Base-by-base conservation (phyloP, 1,140 invertebrate species). In the Atta cephalotes region DNA sequence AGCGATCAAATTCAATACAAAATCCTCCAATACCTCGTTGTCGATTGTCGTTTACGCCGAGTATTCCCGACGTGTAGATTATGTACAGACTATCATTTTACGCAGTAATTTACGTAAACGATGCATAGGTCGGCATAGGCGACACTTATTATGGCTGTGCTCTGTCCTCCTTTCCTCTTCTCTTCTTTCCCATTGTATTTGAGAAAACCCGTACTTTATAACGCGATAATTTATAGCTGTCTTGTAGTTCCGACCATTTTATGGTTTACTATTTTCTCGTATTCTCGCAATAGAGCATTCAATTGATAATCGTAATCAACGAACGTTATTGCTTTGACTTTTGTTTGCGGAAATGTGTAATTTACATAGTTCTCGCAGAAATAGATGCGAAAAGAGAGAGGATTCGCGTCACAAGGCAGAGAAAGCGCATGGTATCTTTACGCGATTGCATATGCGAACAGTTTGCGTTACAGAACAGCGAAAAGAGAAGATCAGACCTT, bases 91-190 rank as follows among this genome's bases (percentile, higher is more conserved):
- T 58, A 25, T 45, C 21, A 58, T 68, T 81, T 71, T 45, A 60
- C 49, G 66, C 51, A 45, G 14, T 81, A 68, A 53, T 68, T 80
- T 51, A 80, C 78, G 53, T n/a, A 58, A 35, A 81, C 31, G 16
- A 71, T 56, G 66, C 51, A 53, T 80, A 71, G 53, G 53, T 81
- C 35, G 49, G 16, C n/a, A 21, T 5, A 31, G 21, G 25, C 66
- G 21, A 71, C 63, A n/a, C 10, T 28, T 21, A 28, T 68, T 39
- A 28, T 39, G 51, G 31, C 65, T 71, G 53, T 45, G n/a, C 18
- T 53, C 58, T 65, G 21, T 63, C 25, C 25, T 65, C 16, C 25
- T 79, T 14, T 14, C 18, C 28, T 39, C 7, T 14, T 35, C n/a
- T 12, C 25, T 25, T 31, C 4, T 12, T 31, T 9, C 10, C 25